Evolutionary conservation across 1,140 invertebrate genomes (phyloP).

Genomic region (Philotrypesis tridentata): DNA sequence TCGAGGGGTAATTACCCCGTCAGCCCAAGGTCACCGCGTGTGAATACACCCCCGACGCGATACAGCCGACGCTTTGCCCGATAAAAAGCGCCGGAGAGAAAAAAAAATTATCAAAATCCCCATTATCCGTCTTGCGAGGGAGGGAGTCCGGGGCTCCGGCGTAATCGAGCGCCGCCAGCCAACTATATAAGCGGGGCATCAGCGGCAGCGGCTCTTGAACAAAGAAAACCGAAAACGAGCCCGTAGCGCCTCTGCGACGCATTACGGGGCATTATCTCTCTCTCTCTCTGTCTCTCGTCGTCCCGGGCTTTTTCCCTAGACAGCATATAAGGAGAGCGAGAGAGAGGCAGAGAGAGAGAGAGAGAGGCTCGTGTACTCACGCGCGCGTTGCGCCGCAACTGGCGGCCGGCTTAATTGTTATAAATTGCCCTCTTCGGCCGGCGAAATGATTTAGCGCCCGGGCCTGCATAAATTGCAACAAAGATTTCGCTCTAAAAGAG

Average conservation of each 20-base stretch:
- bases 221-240: conserved; percentile 31
- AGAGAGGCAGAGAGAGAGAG: too few species aligned
- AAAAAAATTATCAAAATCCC: neutral
- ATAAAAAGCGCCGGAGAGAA: neutral
- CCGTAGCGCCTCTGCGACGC: conserved; percentile 1
- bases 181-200: neutral
- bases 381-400: conserved; percentile 31
- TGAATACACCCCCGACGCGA: too few species aligned
- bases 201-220: neutral
- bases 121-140: neutral
- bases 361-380: too few species aligned
- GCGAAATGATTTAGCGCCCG: conserved; percentile 70
- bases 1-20: neutral
- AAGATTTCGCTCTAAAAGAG: conserved; percentile 70
- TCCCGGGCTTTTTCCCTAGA: conserved; percentile 7
- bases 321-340: conserved; percentile 34
- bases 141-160: neutral
- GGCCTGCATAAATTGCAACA: conserved; percentile 71
- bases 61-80: too few species aligned
- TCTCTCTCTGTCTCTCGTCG: conserved; percentile 45
- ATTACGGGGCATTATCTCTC: conserved; percentile 34
- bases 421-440: conserved; percentile 70
- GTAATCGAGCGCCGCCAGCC: neutral
- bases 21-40: too few species aligned
- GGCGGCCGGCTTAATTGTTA: conserved; percentile 68